Evolutionary conservation across 1,140 invertebrate species (phyloP), one percentile per base, ranked within the genome.

Genomic region (Drosophila erecta): DNA sequence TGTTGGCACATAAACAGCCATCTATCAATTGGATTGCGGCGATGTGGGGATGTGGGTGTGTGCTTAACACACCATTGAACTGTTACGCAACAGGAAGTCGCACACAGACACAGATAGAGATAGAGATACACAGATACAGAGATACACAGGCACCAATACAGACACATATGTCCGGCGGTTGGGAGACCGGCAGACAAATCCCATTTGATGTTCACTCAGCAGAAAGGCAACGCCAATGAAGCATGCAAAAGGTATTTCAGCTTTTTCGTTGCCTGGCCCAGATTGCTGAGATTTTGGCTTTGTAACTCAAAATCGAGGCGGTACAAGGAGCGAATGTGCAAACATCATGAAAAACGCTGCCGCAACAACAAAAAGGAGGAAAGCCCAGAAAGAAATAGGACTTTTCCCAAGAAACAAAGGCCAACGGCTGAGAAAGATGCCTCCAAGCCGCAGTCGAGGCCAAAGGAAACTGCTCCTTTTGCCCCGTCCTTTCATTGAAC

Each of bases 151-250:
- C 35, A 37, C 35, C 24, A n/a, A 30, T 41, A 27, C 35, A 54
- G 50, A 54, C 56, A 72, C 84, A 87, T 87, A 84, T 89, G 76
- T 84, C 79, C 79, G 66, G 67, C 41, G 56, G 62, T 50, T 66
- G 61, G 61, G 61, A 58, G 62, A 55, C 55, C 55, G 50, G 46
- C 71, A 75, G 80, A 84, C 84, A 89, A 89, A 89, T 89, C 84
- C 84, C 84, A 89, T 89, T 89, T 89, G 84, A 89, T 89, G 84
- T 89, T 89, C 84, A 89, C 76, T 90, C 84, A 89, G 85, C 84
- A 89, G 84, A 89, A 89, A 89, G 84, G 85, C 84, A 89, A 90
- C 61, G 84, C 80, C 84, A 89, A 89, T 89, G 84, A 89, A 89
- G 84, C 84, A 89, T 89, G 84, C 84, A 89, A 89, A 89, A 89